Evolutionary conservation across 2,113 vertebrate species (phyloP), one percentile per base, ranked within the genome.

Genomic region (Phalacrocorax pelagicus): DNA sequence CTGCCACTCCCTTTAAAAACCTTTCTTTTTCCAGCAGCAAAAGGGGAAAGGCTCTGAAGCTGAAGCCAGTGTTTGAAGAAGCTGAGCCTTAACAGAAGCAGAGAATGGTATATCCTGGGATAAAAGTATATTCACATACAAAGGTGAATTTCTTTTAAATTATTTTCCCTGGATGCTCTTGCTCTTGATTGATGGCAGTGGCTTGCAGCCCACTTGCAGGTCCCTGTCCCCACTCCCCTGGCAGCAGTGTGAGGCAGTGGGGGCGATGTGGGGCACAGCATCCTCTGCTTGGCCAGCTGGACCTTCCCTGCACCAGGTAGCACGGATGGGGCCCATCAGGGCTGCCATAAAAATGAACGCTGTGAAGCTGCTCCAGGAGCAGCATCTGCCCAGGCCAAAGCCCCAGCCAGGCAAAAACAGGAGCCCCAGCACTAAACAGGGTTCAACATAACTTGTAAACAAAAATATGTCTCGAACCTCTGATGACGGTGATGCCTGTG

Each of bases 101-200:
- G 71, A 22, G 59, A 16, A 14, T 5, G 32, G 34, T 18, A 3
- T 9, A 11, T 26, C 30, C 46, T 6, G 4, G 47, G 22, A 46
- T 38, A 5, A 19, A 22, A 12, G 44, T 18, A 2, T 19, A 4
- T 42, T 42, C 12, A 2, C 22, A 3, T 7, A 2, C 26, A 22
- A 17, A 12, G 29, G 38, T 20, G 67, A 65, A 21, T 21, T 36
- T 40, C 24, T 49, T 40, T 24, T 9, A 15, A 9, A 22, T 6
- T 0, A 0, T 20, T 38, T 22, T 30, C 55, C 23, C 74, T 30
- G 61, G 55, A 8, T 46, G 62, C n/a, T 69, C 36, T 36, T 18
- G 20, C 61, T 44, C 30, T 36, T 2, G 0, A 0, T 13, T 13
- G 5, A 2, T 3, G 40, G 8, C 27, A 15, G 59, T 23, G 67